These are phyloP conservation scores for Poecilobothrus nobilitatus DNA, from an alignment of 2,888 invertebrate genomes.

Conservation along the genomic window DNA sequence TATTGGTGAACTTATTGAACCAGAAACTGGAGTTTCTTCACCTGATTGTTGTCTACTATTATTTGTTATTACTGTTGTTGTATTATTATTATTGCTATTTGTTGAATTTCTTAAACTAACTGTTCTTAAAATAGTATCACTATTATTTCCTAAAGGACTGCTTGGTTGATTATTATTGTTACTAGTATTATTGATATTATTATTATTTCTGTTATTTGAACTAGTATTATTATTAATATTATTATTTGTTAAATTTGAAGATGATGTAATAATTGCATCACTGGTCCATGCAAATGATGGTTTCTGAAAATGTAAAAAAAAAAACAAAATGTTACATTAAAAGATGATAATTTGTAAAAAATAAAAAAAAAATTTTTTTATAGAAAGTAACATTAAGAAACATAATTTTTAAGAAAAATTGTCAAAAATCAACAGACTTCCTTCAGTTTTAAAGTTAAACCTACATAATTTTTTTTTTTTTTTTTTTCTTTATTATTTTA, in stretches of 20 bases:
- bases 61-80: slow-evolving; percentile 30
- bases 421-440: no score
- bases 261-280: slow-evolving; percentile 31
- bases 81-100: background rate
- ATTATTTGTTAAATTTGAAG: slow-evolving; percentile 22
- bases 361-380: background rate
- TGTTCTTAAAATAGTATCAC: slow-evolving; percentile 2
- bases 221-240: slow-evolving; percentile 24
- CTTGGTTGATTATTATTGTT: slow-evolving; percentile 16
- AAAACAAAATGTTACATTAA: slow-evolving; percentile 12
- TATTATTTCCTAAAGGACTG: slow-evolving; percentile 9
- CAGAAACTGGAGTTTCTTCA: slow-evolving; percentile 32
- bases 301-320: slow-evolving; percentile 50
- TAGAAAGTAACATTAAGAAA: no score
- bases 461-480: no score
- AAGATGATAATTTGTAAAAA: background rate
- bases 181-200: slow-evolving; percentile 22
- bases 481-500: no score
- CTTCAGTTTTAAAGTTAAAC: no score
- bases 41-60: slow-evolving; percentile 21
- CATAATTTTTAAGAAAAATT: background rate
- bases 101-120: background rate
- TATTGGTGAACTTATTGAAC: slow-evolving; percentile 26
- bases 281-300: slow-evolving; percentile 54
- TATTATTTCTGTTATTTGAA: slow-evolving; percentile 21